Percentiles rank a stretch among this genome's conserved stretches.
Evolutionary conservation across 2,797 vertebrate species (phyloP).

Genomic region (Sylvia borin): DNA sequence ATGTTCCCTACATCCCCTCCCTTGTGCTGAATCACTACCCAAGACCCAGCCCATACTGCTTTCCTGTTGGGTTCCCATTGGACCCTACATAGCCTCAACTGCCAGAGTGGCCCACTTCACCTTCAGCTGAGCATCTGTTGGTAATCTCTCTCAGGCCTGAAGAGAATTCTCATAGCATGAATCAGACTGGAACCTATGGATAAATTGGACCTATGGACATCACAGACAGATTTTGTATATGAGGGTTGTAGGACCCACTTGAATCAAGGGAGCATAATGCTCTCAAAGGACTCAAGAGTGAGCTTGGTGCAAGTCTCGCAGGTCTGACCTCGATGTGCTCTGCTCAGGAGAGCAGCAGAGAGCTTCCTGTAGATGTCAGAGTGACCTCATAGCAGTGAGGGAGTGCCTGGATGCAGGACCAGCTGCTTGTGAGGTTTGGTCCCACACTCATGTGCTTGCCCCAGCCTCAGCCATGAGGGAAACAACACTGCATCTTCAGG

Average conservation of each 20-base stretch:
- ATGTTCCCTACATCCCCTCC: background rate
- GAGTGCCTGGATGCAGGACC: background rate
- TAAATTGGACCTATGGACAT: background rate
- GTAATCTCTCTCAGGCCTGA: background rate
- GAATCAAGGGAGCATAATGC: background rate
- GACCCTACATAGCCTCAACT: background rate
- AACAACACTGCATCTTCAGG: background rate
- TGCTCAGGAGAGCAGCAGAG: background rate
- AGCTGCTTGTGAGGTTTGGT: background rate
- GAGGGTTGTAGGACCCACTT: background rate
- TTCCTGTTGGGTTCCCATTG: background rate
- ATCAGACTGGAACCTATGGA: background rate
- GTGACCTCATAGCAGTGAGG: background rate
- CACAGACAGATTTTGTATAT: background rate
- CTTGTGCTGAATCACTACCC: background rate
- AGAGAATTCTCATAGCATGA: background rate
- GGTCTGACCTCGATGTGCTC: background rate
- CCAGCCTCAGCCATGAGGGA: background rate
- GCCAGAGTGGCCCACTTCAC: background rate
- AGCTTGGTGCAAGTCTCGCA: background rate
- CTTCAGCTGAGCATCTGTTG: background rate
- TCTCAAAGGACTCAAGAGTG: background rate
- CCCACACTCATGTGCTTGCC: background rate
- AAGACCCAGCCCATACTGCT: background rate
- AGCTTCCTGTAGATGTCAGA: slow-evolving; percentile 23